Base-by-base conservation (phyloP, 2,888 invertebrate genomes). In the Conistra vaccinii region DNA sequence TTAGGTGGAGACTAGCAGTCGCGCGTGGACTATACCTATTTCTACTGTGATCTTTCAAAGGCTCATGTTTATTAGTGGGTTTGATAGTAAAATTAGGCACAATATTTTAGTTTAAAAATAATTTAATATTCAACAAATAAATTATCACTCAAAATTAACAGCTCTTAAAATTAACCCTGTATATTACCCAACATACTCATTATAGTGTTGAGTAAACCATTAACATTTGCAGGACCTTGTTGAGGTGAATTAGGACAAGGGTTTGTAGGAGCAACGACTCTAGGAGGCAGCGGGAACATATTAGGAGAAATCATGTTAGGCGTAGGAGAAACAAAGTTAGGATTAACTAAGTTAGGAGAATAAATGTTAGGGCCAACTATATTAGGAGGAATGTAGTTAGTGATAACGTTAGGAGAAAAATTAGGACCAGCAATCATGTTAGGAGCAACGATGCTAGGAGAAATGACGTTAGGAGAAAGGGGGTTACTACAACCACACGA, bases 401-500 rank as follows among this genome's bases (percentile, higher is more conserved):
- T 42, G 1, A 80, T 53, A 32, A 78, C 72, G 65, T 76, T 84
- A 70, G 78, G 61, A 29, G 73, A 9, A 55, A 80, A 39, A 14
- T 62, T 84, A 55, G 63, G 58, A 61, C 69, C 32, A 0, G 48
- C 48, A 55, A 80, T n/a, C n/a, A n/a, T 39, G 23, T 67, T 78
- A 72, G 85, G 57, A 17, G 78, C 1, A 42, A 82, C 35, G 4
- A 81, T 35, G 45, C 70, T 88, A 76, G 78, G 73, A 63, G 82
- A 29, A 58, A 83, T 57, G 5, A 76, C 4, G 60, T 61, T 83
- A 75, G 85, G 73, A 14, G 88, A 79, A 60, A 90, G 39, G 12
- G 91, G 87, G 39, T 93, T 93, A 14, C 80, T 32, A 76, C 91
- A 92, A 0, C 92, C 91, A 71, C 91, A 92, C 0, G 91, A 80